Base-by-base conservation (phyloP, 2,888 invertebrate genomes). In the Ochropleura plecta region DNA sequence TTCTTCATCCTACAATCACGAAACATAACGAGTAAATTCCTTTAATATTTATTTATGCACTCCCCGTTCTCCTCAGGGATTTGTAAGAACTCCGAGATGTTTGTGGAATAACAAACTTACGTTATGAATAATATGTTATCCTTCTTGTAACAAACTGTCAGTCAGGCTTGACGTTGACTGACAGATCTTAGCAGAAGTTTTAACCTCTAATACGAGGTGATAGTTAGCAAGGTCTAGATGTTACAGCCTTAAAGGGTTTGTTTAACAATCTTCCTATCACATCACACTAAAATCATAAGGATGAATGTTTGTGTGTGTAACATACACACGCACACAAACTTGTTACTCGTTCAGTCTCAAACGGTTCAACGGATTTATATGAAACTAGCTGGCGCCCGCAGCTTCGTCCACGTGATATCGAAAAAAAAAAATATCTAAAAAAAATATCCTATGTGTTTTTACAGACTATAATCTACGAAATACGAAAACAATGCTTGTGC, bases 41-140 rank as follows among this genome's bases (percentile, higher is more conserved):
- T 65, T 73, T 57, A 74, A 83, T 84, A 81, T 83, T 83, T 76
- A 83, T 83, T 83, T 83, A 82, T 84, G 71, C 73, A 70, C 64
- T 83, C 73, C 71, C 46, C 70, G 20, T 70, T 82, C 63, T 67
- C 77, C 70, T 63, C 66, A 70, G 79, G 77, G 75, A 79, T 78
- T 79, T 55, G 44, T 51, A 70, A 74, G 70, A 86, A 63, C 69
- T 80, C 75, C 49, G 57, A 84, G 71, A 70, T 73, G 78, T 78
- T 87, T 77, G 79, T 70, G 69, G 77, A 79, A 78, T 80, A 82
- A 70, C 70, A 70, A 85, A 78, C 76, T 80, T 78, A 75, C 57
- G 75, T 85, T 72, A 84, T 81, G 70, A 83, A 81, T 85, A 77
- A 78, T 49, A 42, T 30, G 18, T 70, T 30, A 51, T 86, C 80